These are phyloP conservation scores for Scaptomyza caliginosa DNA, from an alignment of 2,888 invertebrate genomes.

Conservation along the genomic window DNA sequence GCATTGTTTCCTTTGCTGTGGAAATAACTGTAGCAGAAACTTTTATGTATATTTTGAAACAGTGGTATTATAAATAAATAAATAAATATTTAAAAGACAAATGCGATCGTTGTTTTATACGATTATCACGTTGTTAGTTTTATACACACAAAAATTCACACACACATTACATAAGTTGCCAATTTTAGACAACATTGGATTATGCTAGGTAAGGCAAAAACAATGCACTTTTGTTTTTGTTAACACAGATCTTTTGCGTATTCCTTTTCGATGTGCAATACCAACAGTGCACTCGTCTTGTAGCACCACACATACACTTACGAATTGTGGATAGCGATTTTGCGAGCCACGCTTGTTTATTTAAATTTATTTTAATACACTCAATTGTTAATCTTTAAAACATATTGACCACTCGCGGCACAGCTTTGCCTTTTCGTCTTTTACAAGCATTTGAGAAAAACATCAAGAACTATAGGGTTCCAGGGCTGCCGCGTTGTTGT, in stretches of 20 bases:
- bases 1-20: conserved; percentile 32
- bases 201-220: conserved; percentile 26
- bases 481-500: conserved; percentile 22
- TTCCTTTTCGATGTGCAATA: conserved; percentile 22
- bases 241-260: conserved; percentile 63
- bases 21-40: conserved; percentile 4
- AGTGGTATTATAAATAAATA: neutral
- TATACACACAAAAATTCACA: neutral
- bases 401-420: conserved; percentile 46
- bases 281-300: conserved; percentile 26
- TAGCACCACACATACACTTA: conserved; percentile 26
- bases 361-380: conserved; percentile 29
- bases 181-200: conserved; percentile 50
- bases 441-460: conserved; percentile 23
- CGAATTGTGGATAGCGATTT: conserved; percentile 11
- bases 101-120: neutral
- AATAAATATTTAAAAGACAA: neutral
- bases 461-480: conserved; percentile 17
- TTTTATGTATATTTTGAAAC: neutral
- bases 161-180: conserved; percentile 55
- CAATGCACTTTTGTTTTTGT: conserved; percentile 67
- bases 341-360: conserved; percentile 37
- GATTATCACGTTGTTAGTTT: conserved; percentile 8
- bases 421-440: conserved; percentile 27
- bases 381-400: conserved; percentile 43